Evolutionary conservation across 2,888 invertebrate genomes (phyloP), one percentile per base, ranked within the genome.

Genomic region (Craniophora ligustri): DNA sequence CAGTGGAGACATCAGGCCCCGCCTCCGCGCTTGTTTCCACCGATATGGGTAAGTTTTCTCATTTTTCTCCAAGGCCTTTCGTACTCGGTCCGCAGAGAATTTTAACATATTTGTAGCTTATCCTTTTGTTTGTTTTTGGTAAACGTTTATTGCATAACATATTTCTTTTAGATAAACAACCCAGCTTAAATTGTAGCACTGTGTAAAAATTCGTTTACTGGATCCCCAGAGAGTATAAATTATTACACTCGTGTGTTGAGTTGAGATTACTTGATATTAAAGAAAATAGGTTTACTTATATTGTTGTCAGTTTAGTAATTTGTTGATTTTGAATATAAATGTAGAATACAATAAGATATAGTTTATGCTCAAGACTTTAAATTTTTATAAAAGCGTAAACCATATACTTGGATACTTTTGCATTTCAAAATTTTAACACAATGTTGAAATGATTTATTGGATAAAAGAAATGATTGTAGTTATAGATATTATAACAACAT

Each of bases 91-190:
- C 57, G 56, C 36, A 21, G 65, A 58, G 69, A 41, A 54, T 68
- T 68, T 67, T 64, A 48, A 64, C 70, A 69, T 69, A 67, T 69
- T 69, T 68, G 42, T 63, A 38, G 48, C 28, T 47, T 34, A 58
- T 38, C 40, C 47, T 36, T 59, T 59, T 58, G 34, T 46, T 47
- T n/a, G n/a, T n/a, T 55, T 60, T 51, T 54, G 41, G 47, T 34
- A 45, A 67, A 67, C 54, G 50, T 50, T 67, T 69, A 67, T 67
- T 47, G 46, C 49, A 39, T 50, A 53, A 53, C 45, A 63, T 68
- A 66, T 63, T 68, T 68, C 45, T 62, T 66, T 68, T 35, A 63
- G 66, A 68, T 63, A 66, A 48, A 38, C 41, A 31, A 41, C 28
- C 51, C 49, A 49, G 35, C 63, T 53, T 68, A 68, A 63, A 63